A percentile compares a stretch with the other conserved stretches of the same genome.
phyloP scores from a whole-genome alignment of 2,888 invertebrate species.

The Protodeltote pygarga region DNA sequence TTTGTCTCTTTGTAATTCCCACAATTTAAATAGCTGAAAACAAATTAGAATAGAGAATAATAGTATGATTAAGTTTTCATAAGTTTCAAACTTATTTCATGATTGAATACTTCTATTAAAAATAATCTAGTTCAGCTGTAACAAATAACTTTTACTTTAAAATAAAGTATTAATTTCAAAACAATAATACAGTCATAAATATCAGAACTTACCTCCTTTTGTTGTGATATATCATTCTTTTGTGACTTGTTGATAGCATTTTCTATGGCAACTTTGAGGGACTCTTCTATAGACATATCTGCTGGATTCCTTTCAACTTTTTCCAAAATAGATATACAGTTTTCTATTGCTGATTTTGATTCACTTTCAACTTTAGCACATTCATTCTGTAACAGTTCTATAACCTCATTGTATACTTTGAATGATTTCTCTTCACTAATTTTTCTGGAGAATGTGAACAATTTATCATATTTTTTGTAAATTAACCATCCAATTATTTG shows the following conservation, averaged over 20 bases:
- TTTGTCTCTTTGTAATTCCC: constrained; percentile 86
- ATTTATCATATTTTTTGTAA: constrained; percentile 89
- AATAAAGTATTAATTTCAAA: too few relatives aligned
- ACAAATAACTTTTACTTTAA: too few relatives aligned
- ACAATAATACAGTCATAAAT: constrained; percentile 43
- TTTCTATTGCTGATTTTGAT: constrained; percentile 54
- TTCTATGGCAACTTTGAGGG: constrained; percentile 82
- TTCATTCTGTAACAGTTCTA: constrained; percentile 64
- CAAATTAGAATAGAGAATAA: not conserved
- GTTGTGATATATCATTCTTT: constrained; percentile 86
- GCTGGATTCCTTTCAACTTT: constrained; percentile 39
- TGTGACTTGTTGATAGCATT: constrained; percentile 85
- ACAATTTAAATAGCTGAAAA: constrained; percentile 85
- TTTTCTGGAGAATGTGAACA: constrained; percentile 58
- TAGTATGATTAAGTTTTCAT: too few relatives aligned
- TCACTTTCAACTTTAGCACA: constrained; percentile 50
- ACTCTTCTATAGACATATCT: constrained; percentile 69
- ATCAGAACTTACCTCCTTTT: constrained; percentile 76
- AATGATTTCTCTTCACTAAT: constrained; percentile 56
- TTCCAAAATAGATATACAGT: constrained; percentile 59
- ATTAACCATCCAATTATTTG: constrained; percentile 89
- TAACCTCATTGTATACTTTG: constrained; percentile 68
- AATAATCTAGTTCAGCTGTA: too few relatives aligned
- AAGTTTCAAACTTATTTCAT: too few relatives aligned
- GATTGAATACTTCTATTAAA: too few relatives aligned